Base-by-base conservation (phyloP, 2,113 vertebrate genomes). In the Gila orcuttii region DNA sequence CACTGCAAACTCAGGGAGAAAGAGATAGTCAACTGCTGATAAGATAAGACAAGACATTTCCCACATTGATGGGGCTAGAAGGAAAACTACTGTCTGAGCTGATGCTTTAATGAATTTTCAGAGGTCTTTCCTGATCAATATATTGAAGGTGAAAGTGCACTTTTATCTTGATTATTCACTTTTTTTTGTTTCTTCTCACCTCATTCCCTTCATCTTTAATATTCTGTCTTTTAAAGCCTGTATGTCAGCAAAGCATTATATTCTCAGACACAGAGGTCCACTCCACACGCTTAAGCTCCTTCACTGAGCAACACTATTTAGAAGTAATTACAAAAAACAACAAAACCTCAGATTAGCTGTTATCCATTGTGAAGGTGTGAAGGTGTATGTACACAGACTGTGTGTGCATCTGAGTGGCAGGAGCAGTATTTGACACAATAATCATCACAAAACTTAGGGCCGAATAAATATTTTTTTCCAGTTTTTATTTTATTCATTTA, bases 301-400 rank as follows among this genome's bases (percentile, higher is more conserved):
- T 85, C 76, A 42, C 86, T 25, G 84, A 80, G 80, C 36, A 86
- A 86, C 59, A 80, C 84, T 82, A 62, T 87, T 87, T 88, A 77
- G 75, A 89, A 86, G 75, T 84, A 87, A 89, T 87, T 87, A 89
- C 84, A 86, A 75, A 77, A 86, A 82, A 89, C 84, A 89, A 89
- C 71, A 86, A 84, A 83, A 86, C 80, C 71, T 77, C 88, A 87
- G 82, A 84, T 84, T 64, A n/a, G 55, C 74, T 36, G 75, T 86
- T 86, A 86, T 84, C 68, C 64, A 57, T 39, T 84, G 39, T 83
- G 42, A 21, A 36, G 75, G 55, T 25, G 55, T 57, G 19, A 57
- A 21, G 17, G 19, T 75, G 62, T n/a, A 69, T 59, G 31, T 77
- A 23, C 50, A 77, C 45, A 57, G 45, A 45, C 64, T 80, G 28